Evolutionary conservation across 2,888 invertebrate genomes (phyloP).

Genomic region (Sycophila texana): DNA sequence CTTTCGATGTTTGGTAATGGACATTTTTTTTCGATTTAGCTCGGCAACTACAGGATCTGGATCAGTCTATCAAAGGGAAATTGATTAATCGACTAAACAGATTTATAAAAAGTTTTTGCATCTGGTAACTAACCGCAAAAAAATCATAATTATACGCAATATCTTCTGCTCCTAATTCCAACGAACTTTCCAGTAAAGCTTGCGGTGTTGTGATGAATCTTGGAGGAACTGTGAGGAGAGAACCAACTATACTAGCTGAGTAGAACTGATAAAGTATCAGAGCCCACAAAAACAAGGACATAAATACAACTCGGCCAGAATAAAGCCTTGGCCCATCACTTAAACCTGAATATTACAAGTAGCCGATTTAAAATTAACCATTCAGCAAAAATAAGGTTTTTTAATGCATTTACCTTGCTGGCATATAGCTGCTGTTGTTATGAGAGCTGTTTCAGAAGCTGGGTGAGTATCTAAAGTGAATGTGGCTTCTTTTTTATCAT

Average conservation of each 20-base stretch:
- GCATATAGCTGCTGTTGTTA: conserved; percentile 75
- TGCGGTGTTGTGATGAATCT: conserved; percentile 68
- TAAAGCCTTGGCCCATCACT: conserved; percentile 73
- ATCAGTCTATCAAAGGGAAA: conserved; percentile 77
- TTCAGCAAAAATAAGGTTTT: too few species aligned
- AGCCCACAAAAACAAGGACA: conserved; percentile 68
- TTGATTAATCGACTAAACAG: background rate
- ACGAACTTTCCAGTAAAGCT: conserved; percentile 67
- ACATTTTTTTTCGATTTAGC: conserved; percentile 80
- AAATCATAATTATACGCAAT: conserved; percentile 69
- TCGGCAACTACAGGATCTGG: conserved; percentile 80
- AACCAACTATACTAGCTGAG: conserved; percentile 71
- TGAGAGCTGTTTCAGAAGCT: conserved; percentile 68
- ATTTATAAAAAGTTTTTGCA: background rate
- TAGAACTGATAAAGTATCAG: conserved; percentile 72
- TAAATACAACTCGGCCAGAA: conserved; percentile 72
- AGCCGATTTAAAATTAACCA: too few species aligned
- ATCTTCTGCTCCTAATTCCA: conserved; percentile 69
- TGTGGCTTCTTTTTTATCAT: conserved; percentile 11
- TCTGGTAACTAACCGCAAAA: conserved; percentile 61
- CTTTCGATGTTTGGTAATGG: conserved; percentile 59
- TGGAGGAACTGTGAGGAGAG: conserved; percentile 67
- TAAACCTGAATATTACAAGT: conserved; percentile 71
- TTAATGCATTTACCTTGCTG: conserved; percentile 72
- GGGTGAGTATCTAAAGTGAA: conserved; percentile 49